phyloP scores from a whole-genome alignment of 2,888 invertebrate species.

The Morinoia aosen region DNA sequence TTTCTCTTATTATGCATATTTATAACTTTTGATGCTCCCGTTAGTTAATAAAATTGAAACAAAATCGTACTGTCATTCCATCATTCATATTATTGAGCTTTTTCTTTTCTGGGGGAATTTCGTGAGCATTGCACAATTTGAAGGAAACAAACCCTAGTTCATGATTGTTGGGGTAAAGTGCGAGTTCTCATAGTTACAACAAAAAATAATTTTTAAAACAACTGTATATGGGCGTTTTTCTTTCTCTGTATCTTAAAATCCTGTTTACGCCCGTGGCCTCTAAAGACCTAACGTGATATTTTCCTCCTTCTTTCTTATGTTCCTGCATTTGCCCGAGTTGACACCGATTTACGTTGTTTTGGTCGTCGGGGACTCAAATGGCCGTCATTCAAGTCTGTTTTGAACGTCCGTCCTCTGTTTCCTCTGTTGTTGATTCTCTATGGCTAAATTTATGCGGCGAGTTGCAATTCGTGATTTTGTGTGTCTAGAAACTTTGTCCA shows the following conservation, averaged over 20 bases:
- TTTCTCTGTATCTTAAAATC: background rate
- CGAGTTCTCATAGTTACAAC: background rate
- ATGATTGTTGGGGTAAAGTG: background rate
- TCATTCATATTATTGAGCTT: too few relatives aligned
- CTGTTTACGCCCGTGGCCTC: background rate
- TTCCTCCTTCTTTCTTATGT: background rate
- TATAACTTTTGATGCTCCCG: too few relatives aligned
- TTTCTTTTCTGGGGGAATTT: too few relatives aligned
- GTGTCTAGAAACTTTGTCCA: background rate
- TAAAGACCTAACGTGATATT: background rate
- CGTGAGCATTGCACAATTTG: background rate
- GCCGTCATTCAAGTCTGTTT: constrained; percentile 17
- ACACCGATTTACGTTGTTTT: background rate
- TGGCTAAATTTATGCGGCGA: background rate
- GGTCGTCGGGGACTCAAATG: background rate
- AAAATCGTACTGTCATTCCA: too few relatives aligned
- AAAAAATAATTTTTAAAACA: background rate
- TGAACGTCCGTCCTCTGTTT: background rate
- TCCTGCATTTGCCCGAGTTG: background rate
- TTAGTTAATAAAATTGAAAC: too few relatives aligned
- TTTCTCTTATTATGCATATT: too few relatives aligned
- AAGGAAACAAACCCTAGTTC: background rate
- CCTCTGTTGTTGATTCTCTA: background rate
- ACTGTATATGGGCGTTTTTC: background rate
- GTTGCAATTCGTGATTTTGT: background rate